Percentiles rank a stretch among this genome's conserved stretches.
phyloP scores from a whole-genome alignment of 2,888 invertebrate species.

The Fragum sueziense region DNA sequence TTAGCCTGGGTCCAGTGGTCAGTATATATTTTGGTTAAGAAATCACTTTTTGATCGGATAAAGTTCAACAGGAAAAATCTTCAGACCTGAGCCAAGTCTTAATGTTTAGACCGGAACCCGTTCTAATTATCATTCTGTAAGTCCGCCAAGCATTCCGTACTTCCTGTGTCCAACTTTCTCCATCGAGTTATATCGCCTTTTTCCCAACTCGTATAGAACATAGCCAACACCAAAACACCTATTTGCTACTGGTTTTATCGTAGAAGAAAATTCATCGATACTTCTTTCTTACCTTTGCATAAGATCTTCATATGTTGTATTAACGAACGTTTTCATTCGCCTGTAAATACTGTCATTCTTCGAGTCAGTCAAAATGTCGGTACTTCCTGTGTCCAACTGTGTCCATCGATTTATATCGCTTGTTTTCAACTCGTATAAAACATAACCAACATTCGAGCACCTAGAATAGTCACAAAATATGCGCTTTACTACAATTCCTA shows the following conservation, averaged over 20 bases:
- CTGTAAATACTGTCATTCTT: not conserved
- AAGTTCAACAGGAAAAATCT: too few relatives aligned
- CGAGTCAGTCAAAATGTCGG: too few relatives aligned
- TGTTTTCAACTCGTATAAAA: not conserved
- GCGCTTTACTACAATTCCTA: too few relatives aligned
- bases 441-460: slow-evolving; percentile 2
- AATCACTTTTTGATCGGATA: too few relatives aligned
- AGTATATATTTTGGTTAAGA: too few relatives aligned
- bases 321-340: not conserved
- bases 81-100: too few relatives aligned
- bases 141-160: not conserved
- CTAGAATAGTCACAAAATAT: too few relatives aligned
- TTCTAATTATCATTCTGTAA: not conserved
- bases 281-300: not conserved
- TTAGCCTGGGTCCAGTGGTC: too few relatives aligned
- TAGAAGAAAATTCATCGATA: not conserved
- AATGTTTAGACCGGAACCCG: too few relatives aligned
- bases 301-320: not conserved
- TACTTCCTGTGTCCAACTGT: not conserved
- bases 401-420: slow-evolving; percentile 4
- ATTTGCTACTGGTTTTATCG: too few relatives aligned
- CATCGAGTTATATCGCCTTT: not conserved
- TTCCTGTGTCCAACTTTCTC: not conserved
- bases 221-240: not conserved
- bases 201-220: not conserved